phyloP scores from a whole-genome alignment of 1,140 invertebrate genomes.

The Drosophila truncata region DNA sequence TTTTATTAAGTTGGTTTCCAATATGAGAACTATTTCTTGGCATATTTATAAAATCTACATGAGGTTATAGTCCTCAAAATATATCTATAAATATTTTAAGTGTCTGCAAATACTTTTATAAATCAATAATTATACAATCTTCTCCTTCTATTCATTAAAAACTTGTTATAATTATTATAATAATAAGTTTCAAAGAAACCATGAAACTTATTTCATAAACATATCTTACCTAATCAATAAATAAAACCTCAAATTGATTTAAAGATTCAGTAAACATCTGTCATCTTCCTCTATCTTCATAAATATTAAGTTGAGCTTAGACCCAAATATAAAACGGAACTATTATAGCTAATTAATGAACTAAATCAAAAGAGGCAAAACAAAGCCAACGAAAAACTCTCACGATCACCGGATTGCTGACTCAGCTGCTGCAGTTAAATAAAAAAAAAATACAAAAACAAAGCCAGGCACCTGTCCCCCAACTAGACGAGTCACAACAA shows the following conservation, averaged over 20 bases:
- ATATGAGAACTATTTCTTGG: no score
- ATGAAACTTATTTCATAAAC: not conserved
- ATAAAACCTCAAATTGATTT: not conserved
- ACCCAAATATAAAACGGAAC: constrained; percentile 37
- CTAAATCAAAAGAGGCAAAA: constrained; percentile 40
- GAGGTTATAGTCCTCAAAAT: not conserved
- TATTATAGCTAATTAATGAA: constrained; percentile 52
- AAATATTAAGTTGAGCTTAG: constrained; percentile 10
- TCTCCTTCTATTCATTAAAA: not conserved
- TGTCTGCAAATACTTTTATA: no score
- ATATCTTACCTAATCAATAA: not conserved
- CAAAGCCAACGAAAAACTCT: constrained; percentile 61
- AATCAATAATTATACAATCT: no score
- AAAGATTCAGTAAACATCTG: not conserved
- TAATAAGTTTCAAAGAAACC: not conserved
- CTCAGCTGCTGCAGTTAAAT: constrained; percentile 56
- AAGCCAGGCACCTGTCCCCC: constrained; percentile 40
- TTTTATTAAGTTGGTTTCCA: no score
- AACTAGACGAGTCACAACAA: constrained; percentile 14
- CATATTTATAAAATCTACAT: no score
- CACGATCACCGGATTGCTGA: constrained; percentile 66
- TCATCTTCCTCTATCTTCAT: not conserved
- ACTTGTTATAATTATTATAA: not conserved
- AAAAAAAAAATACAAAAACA: constrained; percentile 13
- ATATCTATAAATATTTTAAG: not conserved